Percentiles rank a stretch among this genome's conserved stretches.
phyloP scores from a whole-genome alignment of 2,888 invertebrate genomes.

The Sericinus montela region DNA sequence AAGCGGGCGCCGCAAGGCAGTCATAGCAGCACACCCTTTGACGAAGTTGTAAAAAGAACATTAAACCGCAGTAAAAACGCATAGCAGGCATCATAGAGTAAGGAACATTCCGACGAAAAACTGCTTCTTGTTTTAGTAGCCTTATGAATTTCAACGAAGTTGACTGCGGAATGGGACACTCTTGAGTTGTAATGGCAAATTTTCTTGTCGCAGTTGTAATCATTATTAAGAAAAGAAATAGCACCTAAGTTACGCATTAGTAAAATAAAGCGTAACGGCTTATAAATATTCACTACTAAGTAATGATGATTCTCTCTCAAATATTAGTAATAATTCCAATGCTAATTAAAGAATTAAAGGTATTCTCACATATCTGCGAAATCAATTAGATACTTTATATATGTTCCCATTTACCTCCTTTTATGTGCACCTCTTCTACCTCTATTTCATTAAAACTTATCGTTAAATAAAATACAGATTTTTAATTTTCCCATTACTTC shows the following conservation, averaged over 20 bases:
- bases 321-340: no score
- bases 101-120: slow-evolving; percentile 38
- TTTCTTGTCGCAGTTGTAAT: slow-evolving; percentile 31
- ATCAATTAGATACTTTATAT: no score
- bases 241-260: neutral
- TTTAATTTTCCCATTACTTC: no score
- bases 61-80: slow-evolving; percentile 79
- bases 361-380: no score
- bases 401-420: no score
- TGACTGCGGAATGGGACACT: slow-evolving; percentile 49
- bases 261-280: no score
- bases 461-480: no score
- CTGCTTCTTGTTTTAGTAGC: slow-evolving; percentile 65
- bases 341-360: no score
- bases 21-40: slow-evolving; percentile 64
- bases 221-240: slow-evolving; percentile 7
- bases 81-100: slow-evolving; percentile 48
- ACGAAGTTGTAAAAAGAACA: slow-evolving; percentile 76
- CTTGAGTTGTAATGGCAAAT: slow-evolving; percentile 36
- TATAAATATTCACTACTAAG: no score
- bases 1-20: slow-evolving; percentile 37
- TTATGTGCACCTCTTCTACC: no score
- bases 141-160: slow-evolving; percentile 79
- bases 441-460: no score
- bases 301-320: no score